phyloP scores from a whole-genome alignment of 2,888 invertebrate genomes.

The Euplexia lucipara region DNA sequence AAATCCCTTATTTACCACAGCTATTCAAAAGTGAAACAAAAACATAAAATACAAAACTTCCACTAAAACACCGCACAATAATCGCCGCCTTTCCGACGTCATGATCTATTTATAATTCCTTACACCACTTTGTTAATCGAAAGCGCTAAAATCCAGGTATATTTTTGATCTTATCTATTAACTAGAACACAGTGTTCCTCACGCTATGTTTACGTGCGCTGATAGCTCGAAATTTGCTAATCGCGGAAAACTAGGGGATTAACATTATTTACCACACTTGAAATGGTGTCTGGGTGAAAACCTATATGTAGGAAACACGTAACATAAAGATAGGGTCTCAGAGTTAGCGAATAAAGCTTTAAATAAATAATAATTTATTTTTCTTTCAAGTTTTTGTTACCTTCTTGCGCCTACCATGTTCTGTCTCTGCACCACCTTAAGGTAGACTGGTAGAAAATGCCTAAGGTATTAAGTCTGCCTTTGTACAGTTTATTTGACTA shows the following conservation, averaged over 20 bases:
- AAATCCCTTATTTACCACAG: background rate
- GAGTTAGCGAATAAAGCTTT: slow-evolving; percentile 7
- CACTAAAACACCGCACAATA: background rate
- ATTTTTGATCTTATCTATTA: slow-evolving; percentile 36
- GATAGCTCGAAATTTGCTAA: slow-evolving; percentile 51
- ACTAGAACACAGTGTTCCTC: slow-evolving; percentile 20
- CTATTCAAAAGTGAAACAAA: background rate
- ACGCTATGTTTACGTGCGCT: slow-evolving; percentile 36
- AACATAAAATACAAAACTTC: too few relatives aligned
- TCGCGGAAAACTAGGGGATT: slow-evolving; percentile 56
- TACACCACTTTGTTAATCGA: slow-evolving; percentile 11
- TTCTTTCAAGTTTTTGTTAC: too few relatives aligned
- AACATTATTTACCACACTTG: slow-evolving; percentile 54
- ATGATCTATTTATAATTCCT: background rate
- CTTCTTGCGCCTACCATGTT: too few relatives aligned
- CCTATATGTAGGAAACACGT: slow-evolving; percentile 24
- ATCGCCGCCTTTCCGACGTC: background rate
- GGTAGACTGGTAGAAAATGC: too few relatives aligned
- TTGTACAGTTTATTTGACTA: too few relatives aligned
- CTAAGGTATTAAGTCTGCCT: too few relatives aligned
- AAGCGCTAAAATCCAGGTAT: slow-evolving; percentile 25
- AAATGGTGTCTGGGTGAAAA: slow-evolving; percentile 39
- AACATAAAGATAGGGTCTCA: slow-evolving; percentile 1
- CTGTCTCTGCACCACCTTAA: too few relatives aligned
- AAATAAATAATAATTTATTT: too few relatives aligned